These are phyloP conservation scores for Torymus texanus DNA, from an alignment of 2,888 invertebrate species.

Conservation along the genomic window DNA sequence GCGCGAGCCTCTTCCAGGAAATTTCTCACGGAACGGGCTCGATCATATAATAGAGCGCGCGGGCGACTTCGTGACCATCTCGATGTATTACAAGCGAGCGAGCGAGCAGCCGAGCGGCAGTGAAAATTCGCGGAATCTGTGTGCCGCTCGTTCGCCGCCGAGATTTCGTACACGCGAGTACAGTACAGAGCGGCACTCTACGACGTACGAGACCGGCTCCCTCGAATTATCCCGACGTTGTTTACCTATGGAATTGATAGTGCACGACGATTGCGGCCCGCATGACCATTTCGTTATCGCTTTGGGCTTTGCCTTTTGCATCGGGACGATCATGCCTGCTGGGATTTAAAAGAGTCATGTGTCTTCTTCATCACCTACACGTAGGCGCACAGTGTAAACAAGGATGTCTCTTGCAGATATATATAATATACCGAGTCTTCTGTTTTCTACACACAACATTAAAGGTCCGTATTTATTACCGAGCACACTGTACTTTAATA, in stretches of 20 bases:
- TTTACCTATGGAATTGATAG: conserved; percentile 11
- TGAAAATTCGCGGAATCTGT: conserved; percentile 53
- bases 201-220: too few species aligned
- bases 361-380: too few species aligned
- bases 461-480: too few species aligned
- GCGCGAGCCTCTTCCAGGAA: conserved; percentile 24
- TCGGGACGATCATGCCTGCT: too few species aligned
- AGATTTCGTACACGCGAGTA: conserved; percentile 28
- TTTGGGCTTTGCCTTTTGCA: too few species aligned
- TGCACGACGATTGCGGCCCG: neutral
- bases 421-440: too few species aligned
- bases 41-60: conserved; percentile 44
- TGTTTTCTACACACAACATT: too few species aligned
- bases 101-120: conserved; percentile 15
- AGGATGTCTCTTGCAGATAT: too few species aligned
- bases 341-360: too few species aligned
- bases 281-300: too few species aligned
- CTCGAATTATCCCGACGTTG: neutral
- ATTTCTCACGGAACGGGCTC: conserved; percentile 47
- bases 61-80: conserved; percentile 45
- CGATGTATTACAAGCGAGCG: conserved; percentile 41
- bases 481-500: too few species aligned
- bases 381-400: too few species aligned
- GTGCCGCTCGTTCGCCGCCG: neutral
- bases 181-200: neutral